Base-by-base conservation (phyloP, 1,140 invertebrate species). In the Heliconius himera region DNA sequence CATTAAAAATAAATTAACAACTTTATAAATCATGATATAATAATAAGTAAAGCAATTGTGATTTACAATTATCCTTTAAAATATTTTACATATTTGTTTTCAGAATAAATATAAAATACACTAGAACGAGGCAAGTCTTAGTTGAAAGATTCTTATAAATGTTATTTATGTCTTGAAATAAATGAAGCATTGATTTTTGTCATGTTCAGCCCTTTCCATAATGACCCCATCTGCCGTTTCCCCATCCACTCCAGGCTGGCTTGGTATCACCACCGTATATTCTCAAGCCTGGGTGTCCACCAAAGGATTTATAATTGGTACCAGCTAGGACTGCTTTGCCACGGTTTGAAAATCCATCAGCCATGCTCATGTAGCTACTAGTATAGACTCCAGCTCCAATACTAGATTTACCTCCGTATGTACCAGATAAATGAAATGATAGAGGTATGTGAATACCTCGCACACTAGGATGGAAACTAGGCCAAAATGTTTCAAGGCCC, bases 221-320 rank as follows among this genome's bases (percentile, higher is more conserved):
- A 84, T 94, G 88, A 6, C 93, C 93, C 93, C 93, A 94, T 82
- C 89, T 93, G 1, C 93, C 93, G 73, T 94, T 94, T 8, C 91
- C 91, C 93, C 93, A 94, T 1, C 93, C 93, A 70, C 87, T 87
- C 93, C 93, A 94, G 0, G 85, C 74, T 2, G 91, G 84, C 26
- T 82, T 84, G 22, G 81, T 77, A 18, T 82, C 81, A 20, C 83
- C 80, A 0, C 90, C 85, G 78, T 88, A 94, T 11, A 93, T 74
- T 29, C 86, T 87, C 0, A 91, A 80, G 20, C 87, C 82, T 11
- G 87, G 78, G 13, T 82, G 77, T 4, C 82, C 81, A 29, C 84
- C 80, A 66, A 88, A 89, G 11, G 71, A 82, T 2, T 86, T 89
- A 76, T 93, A 93, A 8, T 84, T 84, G 22, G 81, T 90, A 1